Percentiles rank a stretch among this genome's conserved stretches.
Conservation (phyloP, 2,113 vertebrate species). For the Myotis davidii region DNA sequence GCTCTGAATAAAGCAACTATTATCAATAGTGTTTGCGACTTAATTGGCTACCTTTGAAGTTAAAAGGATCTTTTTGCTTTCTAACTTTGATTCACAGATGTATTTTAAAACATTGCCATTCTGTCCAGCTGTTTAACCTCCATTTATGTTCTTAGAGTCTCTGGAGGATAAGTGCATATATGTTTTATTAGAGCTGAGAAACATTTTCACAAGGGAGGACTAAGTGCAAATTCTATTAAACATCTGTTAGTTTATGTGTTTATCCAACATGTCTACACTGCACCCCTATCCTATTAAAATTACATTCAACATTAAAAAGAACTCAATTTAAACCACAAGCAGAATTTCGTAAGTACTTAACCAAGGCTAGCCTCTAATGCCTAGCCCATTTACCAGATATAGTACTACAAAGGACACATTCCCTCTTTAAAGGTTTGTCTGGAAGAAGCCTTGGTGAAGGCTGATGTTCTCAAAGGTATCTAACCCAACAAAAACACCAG, state of each 20-base stretch:
- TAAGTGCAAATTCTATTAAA: conserved; percentile 49
- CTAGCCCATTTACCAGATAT: conserved; percentile 3
- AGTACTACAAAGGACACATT: conserved; percentile 4
- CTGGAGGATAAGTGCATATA: conserved; percentile 27
- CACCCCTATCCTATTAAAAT: conserved; percentile 29
- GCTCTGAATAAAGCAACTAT: conserved; percentile 81
- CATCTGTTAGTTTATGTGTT: conserved; percentile 47
- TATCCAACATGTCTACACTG: conserved; percentile 9
- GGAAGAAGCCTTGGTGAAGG: background rate
- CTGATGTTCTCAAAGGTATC: conserved; percentile 36
- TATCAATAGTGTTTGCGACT: conserved; percentile 76
- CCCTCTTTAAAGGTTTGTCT: background rate
- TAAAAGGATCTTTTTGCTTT: conserved; percentile 75
- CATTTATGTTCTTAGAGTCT: conserved; percentile 71
- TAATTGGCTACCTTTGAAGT: conserved; percentile 78
- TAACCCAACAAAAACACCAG: background rate
- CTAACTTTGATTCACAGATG: conserved; percentile 69
- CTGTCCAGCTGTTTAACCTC: conserved; percentile 80
- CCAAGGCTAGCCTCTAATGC: conserved; percentile 23
- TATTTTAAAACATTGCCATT: conserved; percentile 72
- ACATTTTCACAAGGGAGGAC: conserved; percentile 59
- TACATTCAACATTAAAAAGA: conserved; percentile 53
- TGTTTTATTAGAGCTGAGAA: conserved; percentile 54
- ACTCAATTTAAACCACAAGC: conserved; percentile 47
- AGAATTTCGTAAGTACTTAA: conserved; percentile 57